A percentile compares a stretch with the other conserved stretches of the same genome.
Conservation (phyloP, 23 tunicate species). For the Trididemnum nubilum region DNA sequence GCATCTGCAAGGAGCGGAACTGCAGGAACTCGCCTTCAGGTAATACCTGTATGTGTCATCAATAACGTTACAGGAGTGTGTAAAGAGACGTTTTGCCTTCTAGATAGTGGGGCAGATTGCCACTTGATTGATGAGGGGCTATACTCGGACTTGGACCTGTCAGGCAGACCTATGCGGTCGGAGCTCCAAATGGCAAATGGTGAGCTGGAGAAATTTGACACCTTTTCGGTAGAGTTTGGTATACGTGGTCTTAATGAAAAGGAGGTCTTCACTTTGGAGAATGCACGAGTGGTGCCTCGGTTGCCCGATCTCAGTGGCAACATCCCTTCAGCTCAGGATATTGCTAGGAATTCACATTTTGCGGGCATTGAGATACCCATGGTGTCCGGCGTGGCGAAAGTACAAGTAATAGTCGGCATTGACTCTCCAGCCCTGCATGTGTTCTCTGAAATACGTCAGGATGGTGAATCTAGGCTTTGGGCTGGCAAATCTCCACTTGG, state of each 20-base stretch:
- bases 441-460: constrained; percentile 29
- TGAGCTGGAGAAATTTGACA: not conserved
- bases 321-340: not conserved
- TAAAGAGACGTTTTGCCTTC: not conserved
- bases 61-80: constrained; percentile 1
- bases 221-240: not conserved
- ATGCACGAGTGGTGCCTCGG: not conserved
- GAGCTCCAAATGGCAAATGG: constrained; percentile 23
- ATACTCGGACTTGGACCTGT: not conserved
- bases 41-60: constrained; percentile 3
- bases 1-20: no score
- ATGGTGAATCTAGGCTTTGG: constrained; percentile 10
- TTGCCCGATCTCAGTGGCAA: constrained; percentile 3
- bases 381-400: not conserved
- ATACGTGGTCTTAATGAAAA: not conserved
- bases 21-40: constrained; percentile 13
- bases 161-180: constrained; percentile 7
- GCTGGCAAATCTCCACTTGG: constrained; percentile 18
- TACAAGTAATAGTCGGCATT: constrained; percentile 10
- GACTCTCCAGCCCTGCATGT: not conserved
- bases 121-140: not conserved
- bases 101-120: constrained; percentile 23
- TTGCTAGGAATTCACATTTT: not conserved
- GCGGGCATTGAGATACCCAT: no score
- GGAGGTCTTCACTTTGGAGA: constrained; percentile 4